phyloP scores from a whole-genome alignment of 2,797 vertebrate genomes.

The Glossophaga mutica region DNA sequence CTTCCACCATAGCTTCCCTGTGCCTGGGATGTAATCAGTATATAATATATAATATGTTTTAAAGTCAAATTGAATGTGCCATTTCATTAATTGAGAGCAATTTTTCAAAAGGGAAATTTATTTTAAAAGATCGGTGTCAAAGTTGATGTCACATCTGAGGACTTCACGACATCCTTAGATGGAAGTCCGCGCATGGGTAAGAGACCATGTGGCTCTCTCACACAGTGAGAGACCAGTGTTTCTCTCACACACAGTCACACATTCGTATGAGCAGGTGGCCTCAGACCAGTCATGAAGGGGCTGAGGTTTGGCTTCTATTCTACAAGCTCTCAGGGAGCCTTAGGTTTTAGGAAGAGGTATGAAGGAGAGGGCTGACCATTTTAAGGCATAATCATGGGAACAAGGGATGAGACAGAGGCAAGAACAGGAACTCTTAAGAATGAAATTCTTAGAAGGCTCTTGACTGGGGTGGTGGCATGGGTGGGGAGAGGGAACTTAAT shows the following conservation, averaged over 20 bases:
- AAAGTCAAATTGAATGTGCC: not conserved
- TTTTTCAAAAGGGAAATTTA: slow-evolving; percentile 27
- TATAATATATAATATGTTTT: not conserved
- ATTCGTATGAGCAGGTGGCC: not conserved
- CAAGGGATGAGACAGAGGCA: not conserved
- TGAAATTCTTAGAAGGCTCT: not conserved
- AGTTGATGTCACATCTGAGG: not conserved
- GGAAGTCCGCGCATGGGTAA: not conserved
- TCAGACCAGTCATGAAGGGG: not conserved
- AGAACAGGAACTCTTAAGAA: not conserved
- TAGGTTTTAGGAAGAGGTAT: not conserved
- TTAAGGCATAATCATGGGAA: not conserved
- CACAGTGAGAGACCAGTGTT: too few relatives aligned
- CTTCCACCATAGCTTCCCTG: not conserved
- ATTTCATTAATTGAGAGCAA: slow-evolving; percentile 12
- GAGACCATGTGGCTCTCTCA: not conserved
- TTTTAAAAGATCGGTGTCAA: slow-evolving; percentile 22
- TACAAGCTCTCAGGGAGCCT: not conserved
- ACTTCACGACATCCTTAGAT: not conserved
- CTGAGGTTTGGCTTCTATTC: not conserved
- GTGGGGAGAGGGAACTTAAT: rapidly evolving
- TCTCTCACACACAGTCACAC: not conserved
- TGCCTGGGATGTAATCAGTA: not conserved
- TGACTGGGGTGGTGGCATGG: not conserved
- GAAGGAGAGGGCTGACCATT: not conserved